These are phyloP conservation scores for Pontoporia blainvillei DNA, from an alignment of 2,113 vertebrate species.

Conservation along the genomic window DNA sequence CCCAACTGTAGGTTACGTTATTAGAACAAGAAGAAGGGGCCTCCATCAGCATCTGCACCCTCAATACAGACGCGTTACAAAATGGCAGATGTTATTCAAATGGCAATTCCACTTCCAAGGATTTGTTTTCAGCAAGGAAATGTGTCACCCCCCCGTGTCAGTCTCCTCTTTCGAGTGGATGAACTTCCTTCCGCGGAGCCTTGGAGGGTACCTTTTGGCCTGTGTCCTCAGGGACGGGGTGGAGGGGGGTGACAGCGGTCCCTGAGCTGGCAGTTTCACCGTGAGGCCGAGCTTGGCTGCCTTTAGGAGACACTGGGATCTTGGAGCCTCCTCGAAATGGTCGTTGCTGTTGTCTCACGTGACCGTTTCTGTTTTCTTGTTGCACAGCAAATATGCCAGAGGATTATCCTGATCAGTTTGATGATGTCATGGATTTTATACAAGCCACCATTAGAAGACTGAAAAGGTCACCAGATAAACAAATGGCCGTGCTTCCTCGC, in stretches of 20 bases:
- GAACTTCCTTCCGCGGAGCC: not conserved
- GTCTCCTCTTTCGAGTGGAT: not conserved
- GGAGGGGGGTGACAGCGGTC: not conserved
- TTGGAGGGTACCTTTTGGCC: not conserved
- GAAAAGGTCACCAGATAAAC: conserved; percentile 88
- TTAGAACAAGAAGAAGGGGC: not conserved
- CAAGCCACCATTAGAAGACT: conserved; percentile 94
- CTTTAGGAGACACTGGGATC: not conserved
- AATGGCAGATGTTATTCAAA: not conserved
- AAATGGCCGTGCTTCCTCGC: conserved; percentile 77
- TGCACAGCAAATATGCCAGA: conserved; percentile 88
- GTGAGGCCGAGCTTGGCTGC: not conserved
- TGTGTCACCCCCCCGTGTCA: not conserved
- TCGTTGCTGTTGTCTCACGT: not conserved
- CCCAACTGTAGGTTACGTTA: not conserved
- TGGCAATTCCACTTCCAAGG: not conserved
- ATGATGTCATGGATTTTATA: conserved; percentile 98
- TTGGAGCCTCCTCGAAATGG: not conserved
- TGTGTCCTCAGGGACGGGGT: not conserved
- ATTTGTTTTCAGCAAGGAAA: not conserved
- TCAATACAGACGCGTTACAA: not conserved
- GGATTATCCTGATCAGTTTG: conserved; percentile 92
- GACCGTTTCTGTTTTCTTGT: conserved; percentile 72
- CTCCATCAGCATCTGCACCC: not conserved
- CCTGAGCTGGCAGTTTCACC: not conserved